Evolutionary conservation across 2,113 vertebrate genomes (phyloP).

Genomic region (Trochalopteron elliotii): DNA sequence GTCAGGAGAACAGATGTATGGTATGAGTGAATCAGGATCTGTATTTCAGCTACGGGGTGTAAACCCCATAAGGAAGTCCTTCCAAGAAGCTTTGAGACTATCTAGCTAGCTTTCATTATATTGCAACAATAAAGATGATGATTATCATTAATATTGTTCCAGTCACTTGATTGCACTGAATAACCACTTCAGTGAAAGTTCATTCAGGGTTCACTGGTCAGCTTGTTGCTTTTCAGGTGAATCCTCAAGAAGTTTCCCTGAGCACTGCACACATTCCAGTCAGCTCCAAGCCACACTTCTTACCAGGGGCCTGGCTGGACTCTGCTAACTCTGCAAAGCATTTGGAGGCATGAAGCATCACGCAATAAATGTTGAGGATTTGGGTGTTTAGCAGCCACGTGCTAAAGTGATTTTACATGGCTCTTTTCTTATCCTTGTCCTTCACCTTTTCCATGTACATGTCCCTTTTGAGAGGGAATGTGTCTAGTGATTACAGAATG

Average conservation of each 20-base stretch:
- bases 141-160: background rate
- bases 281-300: background rate
- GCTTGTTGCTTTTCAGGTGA: background rate
- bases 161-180: background rate
- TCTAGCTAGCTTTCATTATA: background rate
- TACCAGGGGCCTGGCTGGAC: background rate
- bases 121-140: background rate
- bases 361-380: background rate
- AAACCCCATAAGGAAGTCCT: conserved; percentile 41
- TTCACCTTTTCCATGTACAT: background rate
- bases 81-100: background rate
- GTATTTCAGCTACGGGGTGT: conserved; percentile 53
- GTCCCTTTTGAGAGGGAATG: background rate
- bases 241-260: background rate
- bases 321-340: background rate
- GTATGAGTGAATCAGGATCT: conserved; percentile 57
- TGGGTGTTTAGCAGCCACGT: background rate
- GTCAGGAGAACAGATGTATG: conserved; percentile 80
- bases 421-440: background rate
- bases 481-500: background rate
- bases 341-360: background rate
- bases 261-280: background rate
- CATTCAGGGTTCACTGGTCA: background rate
- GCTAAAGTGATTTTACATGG: background rate
- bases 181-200: background rate